Base-by-base conservation (phyloP, 2,888 invertebrate species). In the Drosophila pseudotakahashii region DNA sequence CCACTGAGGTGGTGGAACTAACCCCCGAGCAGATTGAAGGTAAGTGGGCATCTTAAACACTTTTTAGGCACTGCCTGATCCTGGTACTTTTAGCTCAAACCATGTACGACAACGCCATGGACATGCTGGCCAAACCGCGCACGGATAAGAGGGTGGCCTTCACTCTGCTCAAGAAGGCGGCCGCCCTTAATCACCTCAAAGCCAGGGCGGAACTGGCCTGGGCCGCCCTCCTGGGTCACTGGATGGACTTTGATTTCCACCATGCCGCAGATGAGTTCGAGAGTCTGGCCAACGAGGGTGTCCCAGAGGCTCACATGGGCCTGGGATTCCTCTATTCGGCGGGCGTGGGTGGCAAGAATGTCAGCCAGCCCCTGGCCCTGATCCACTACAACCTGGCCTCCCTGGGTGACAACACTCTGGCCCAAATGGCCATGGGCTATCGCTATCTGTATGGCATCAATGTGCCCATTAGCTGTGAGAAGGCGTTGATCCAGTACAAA, bases 341-440 rank as follows among this genome's bases (percentile, higher is more conserved):
- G 37, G 99, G 98, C 14, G 94, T 98, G 37, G 94, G 95, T 7
- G 91, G 90, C 2, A 95, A 96, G n/a, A 96, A 97, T 75, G 96
- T 97, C 0, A 98, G 97, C 64, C 98, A 98, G 90, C 95, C 97
- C 0, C 94, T 95, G 87, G 97, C 99, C 0, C 92, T 99, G 16
- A 94, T 99, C 0, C 98, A 99, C 93, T 98, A 98, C 91, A 97
- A 97, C 0, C 94, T 98, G 88, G 97, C 97, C 5, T 98, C 99
- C 0, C 91, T 98, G 0, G 98, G 97, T 0, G 98, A 97, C 62
- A 97, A 98, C 89, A 95, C 96, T 19, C 95, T 96, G 93, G 98
- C 99, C 0, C 98, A 98, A 93, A 99, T 99, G 99, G 97, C 98
- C 19, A 93, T 99, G 63, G 99, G 98, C 0, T 99, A 99, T 93